These are phyloP conservation scores for Norana najaformis DNA, from an alignment of 2,888 invertebrate genomes.

Conservation along the genomic window DNA sequence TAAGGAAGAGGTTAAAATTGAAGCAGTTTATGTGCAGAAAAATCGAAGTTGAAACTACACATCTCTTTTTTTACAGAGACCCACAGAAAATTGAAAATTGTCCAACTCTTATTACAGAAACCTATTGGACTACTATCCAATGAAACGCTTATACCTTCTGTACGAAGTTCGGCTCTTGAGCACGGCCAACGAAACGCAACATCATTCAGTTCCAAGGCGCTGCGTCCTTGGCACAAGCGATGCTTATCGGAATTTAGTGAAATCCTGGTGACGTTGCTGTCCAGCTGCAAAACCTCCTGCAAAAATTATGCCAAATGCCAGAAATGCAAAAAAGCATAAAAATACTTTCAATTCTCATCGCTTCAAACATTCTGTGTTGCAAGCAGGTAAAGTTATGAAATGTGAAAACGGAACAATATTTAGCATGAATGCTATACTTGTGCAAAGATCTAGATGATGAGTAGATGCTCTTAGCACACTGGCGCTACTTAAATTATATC, in stretches of 20 bases:
- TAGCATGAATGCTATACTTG: no score
- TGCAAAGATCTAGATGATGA: no score
- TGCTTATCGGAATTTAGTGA: not conserved
- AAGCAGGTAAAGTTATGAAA: no score
- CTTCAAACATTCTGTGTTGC: no score
- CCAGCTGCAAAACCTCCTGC: not conserved
- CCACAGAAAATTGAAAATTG: not conserved
- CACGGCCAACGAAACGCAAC: conserved; percentile 17
- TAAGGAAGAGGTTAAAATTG: no score
- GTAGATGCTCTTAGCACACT: no score
- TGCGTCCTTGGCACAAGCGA: not conserved
- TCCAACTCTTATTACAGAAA: no score
- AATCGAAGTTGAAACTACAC: not conserved
- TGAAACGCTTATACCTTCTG: no score
- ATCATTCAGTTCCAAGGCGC: conserved; percentile 6
- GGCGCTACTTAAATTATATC: no score
- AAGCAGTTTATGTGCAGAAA: not conserved
- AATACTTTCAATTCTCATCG: not conserved
- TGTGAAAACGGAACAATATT: no score
- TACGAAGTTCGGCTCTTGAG: not conserved
- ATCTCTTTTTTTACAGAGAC: not conserved
- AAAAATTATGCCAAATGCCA: not conserved
- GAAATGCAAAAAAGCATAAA: not conserved
- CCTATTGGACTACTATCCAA: no score
- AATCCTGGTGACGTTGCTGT: not conserved